phyloP scores from a whole-genome alignment of 2,797 vertebrate genomes.

The Gymnoscopelus braueri region DNA sequence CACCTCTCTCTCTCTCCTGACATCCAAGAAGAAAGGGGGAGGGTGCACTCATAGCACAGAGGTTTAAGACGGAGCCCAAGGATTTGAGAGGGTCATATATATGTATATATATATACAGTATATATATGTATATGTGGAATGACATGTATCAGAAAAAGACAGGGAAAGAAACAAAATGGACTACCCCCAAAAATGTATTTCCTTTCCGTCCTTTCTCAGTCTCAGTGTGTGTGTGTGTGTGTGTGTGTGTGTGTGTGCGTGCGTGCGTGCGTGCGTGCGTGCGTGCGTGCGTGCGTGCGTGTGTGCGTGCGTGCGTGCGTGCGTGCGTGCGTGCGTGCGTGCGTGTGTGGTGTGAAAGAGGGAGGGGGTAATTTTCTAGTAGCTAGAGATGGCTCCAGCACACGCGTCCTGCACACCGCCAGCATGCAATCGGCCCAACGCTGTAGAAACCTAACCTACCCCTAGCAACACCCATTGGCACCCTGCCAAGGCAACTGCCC shows the following conservation, averaged over 20 bases:
- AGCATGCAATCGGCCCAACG: conserved; percentile 50
- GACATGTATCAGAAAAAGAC: too few species aligned
- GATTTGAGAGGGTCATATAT: conserved; percentile 42
- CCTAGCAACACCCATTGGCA: conserved; percentile 39
- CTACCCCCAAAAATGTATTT: too few species aligned
- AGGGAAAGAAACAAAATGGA: too few species aligned
- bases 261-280: conserved; percentile 33
- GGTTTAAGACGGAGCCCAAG: conserved; percentile 36
- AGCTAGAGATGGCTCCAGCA: conserved; percentile 49
- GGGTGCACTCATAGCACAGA: conserved; percentile 17
- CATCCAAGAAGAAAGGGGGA: background rate
- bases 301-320: conserved; percentile 4
- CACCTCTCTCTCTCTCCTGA: too few species aligned
- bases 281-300: background rate
- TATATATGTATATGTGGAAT: too few species aligned
- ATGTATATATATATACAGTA: conserved; percentile 23
- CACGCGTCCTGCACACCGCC: conserved; percentile 55
- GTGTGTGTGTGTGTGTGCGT: background rate
- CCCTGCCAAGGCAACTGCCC: conserved; percentile 48
- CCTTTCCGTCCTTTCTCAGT: too few species aligned
- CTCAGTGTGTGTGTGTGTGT: background rate
- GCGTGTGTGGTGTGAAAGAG: conserved; percentile 26
- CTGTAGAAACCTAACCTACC: conserved; percentile 58
- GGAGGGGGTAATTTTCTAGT: background rate
- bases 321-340: conserved; percentile 33